Base-by-base conservation (phyloP, 2,797 vertebrate genomes). In the Lophius americanus region DNA sequence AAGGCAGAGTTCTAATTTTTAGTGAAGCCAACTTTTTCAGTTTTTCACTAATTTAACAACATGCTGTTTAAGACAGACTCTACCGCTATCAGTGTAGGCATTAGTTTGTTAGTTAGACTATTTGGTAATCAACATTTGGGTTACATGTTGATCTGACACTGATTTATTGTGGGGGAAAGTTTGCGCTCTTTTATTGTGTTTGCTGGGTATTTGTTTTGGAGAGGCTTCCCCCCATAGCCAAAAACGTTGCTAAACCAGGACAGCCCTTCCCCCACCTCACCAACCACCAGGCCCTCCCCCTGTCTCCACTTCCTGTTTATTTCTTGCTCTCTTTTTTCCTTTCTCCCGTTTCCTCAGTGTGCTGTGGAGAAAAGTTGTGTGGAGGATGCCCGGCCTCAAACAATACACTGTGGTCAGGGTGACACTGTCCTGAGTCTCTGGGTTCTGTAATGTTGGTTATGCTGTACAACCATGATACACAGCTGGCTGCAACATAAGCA, bases 221-320 rank as follows among this genome's bases (percentile, higher is more conserved):
- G 82, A 73, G 72, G 66, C 73, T 60, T 64, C 67, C 80, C 54
- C 46, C 13, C 46, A 23, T 23, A 23, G 23, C 7, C 49, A 6
- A 23, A 50, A 50, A 14, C 32, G 70, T 55, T 79, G 55, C 76
- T 76, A 73, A 79, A 83, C 46, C 71, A 83, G 87, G 89, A 76
- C 75, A 63, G 60, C 85, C 90, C 84, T 71, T 89, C 87, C 81
- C 88, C 87, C 82, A 64, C 77, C 51, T 64, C 51, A 0, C 60
- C 62, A 71, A 46, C n/a, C 70, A 51, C 62, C 67, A 47, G 61
- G 23, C 70, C 79, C 81, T 73, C 76, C 84, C 84, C 79, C 79
- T 71, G 68, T 85, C 83, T 90, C 66, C 78, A 87, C 87, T 91
- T 91, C 91, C 91, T 91, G 89, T 92, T 91, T 90, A 89, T 90